Evolutionary conservation across 2,888 invertebrate species (phyloP), one percentile per base, ranked within the genome.

Genomic region (Himalopsyche kuldschensis): DNA sequence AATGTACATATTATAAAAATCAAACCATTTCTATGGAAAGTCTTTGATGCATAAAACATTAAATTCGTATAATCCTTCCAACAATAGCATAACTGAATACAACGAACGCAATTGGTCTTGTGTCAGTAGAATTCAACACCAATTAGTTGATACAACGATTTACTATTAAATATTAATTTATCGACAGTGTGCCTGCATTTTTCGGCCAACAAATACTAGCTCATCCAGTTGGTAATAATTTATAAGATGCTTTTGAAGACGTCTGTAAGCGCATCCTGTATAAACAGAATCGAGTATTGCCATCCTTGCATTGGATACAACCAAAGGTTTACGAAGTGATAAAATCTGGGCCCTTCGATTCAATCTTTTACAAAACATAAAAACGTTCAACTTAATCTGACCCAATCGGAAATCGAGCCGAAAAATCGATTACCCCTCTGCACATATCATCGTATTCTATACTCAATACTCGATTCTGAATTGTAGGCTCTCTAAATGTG

Each of bases 311-410:
- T 55, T 55, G 55, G 55, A 30, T 31, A 55, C 55, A 55, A 20
- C n/a, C 30, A 63, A 80, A 76, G 83, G 75, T 83, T 84, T 78
- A 81, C 78, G 46, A 63, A 81, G 17, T 41, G 84, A 84, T 84
- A 84, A 81, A 81, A 81, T 81, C 84, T 47, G 17, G 79, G 81
- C 78, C 63, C 79, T 76, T 76, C 84, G 77, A 75, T 81, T 84
- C 76, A 80, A 85, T 85, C 85, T 83, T 83, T 85, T 83, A 84
- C 85, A 80, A 85, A 85, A 85, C 85, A 85, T 85, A 85, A 85
- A 85, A 85, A 83, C 83, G 81, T 82, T 85, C 80, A 63, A 82
- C 80, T 81, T 83, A 85, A 85, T 85, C 83, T 76, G 85, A 83
- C 81, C 80, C 79, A 84, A 79, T 84, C 82, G 84, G 79, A 84